Percentiles rank a stretch among this genome's conserved stretches.
Conservation (phyloP, 2,888 invertebrate species). For the Apamea anceps region DNA sequence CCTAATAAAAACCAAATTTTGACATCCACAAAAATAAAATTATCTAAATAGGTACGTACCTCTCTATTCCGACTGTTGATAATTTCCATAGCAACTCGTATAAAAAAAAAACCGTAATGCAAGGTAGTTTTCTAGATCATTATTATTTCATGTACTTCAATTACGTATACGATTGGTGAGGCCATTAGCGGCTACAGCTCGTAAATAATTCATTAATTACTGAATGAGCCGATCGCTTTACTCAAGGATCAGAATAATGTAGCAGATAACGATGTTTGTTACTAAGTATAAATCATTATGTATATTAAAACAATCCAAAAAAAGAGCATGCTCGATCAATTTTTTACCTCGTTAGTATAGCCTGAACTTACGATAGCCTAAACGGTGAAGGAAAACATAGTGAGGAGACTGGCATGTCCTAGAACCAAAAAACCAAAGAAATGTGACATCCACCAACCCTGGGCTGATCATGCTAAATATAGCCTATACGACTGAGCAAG, state of each 20-base stretch:
- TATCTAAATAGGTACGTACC: background rate
- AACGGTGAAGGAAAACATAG: too few species aligned
- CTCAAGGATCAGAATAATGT: background rate
- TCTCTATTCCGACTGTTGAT: background rate
- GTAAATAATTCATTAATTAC: slow-evolving; percentile 31
- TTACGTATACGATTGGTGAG: slow-evolving; percentile 23
- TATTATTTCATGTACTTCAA: slow-evolving; percentile 28
- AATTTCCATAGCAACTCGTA: background rate
- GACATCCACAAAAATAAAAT: background rate
- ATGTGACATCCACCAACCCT: too few species aligned
- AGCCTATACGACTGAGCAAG: background rate
- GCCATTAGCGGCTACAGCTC: slow-evolving; percentile 22
- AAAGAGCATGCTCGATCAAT: too few species aligned
- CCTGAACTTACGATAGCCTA: too few species aligned
- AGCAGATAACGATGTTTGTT: background rate
- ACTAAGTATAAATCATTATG: background rate
- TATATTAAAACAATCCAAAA: background rate
- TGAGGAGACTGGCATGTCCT: too few species aligned
- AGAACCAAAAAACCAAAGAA: too few species aligned
- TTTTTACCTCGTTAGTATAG: too few species aligned
- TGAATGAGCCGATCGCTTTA: background rate
- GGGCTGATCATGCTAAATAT: too few species aligned
- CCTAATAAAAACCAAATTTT: too few species aligned
- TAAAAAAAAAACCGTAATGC: background rate
- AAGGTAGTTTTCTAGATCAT: slow-evolving; percentile 1